phyloP scores from a whole-genome alignment of 1,140 invertebrate genomes.

The Tribolium castaneum region DNA sequence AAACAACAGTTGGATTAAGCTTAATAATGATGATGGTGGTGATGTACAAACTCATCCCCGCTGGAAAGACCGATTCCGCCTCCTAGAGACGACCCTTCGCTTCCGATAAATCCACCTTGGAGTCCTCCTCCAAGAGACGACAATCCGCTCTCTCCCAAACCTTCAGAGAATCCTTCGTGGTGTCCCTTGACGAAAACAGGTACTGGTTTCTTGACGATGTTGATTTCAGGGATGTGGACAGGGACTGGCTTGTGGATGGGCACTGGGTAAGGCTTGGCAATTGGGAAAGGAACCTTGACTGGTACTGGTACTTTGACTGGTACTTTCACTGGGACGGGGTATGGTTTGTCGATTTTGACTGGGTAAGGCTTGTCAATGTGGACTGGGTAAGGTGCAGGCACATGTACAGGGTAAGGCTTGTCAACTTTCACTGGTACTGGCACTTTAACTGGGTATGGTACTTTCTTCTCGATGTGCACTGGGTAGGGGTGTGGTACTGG shows the following conservation, averaged over 20 bases:
- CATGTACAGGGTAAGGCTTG: slow-evolving; percentile 52
- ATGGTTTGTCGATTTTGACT: slow-evolving; percentile 67
- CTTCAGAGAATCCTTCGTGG: slow-evolving; percentile 49
- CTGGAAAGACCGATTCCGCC: slow-evolving; percentile 33
- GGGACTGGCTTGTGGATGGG: slow-evolving; percentile 59
- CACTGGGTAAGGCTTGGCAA: slow-evolving; percentile 62
- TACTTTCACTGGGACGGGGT: slow-evolving; percentile 64
- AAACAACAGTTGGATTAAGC: not conserved
- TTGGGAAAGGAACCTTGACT: slow-evolving; percentile 62
- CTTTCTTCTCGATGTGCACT: slow-evolving; percentile 55
- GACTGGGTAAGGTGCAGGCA: slow-evolving; percentile 54
- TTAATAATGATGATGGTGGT: not conserved
- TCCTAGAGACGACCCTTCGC: slow-evolving; percentile 23
- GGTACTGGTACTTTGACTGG: slow-evolving; percentile 70
- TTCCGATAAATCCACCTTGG: not conserved
- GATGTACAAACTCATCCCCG: slow-evolving; percentile 29
- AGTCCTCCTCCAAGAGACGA: slow-evolving; percentile 38
- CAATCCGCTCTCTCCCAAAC: slow-evolving; percentile 49
- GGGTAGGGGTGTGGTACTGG: slow-evolving; percentile 58
- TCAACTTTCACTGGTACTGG: slow-evolving; percentile 57
- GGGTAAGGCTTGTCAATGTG: slow-evolving; percentile 65
- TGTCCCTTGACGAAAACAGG: slow-evolving; percentile 65
- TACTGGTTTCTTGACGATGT: slow-evolving; percentile 70
- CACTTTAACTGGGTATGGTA: slow-evolving; percentile 54
- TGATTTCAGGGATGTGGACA: slow-evolving; percentile 63